Evolutionary conservation across 2,797 vertebrate species (phyloP).

Genomic region (Sarcophilus harrisii): DNA sequence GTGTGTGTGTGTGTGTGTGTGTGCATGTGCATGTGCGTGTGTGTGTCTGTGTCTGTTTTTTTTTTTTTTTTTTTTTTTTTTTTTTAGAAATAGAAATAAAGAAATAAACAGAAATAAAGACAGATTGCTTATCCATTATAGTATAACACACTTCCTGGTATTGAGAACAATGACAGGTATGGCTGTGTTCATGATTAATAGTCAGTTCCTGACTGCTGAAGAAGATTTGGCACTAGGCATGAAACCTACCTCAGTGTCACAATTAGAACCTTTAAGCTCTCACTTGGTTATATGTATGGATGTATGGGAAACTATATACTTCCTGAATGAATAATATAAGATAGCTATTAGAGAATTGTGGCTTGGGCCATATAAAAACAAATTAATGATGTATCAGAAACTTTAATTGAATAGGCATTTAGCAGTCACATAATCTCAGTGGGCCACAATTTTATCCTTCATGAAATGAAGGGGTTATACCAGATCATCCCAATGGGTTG

Average conservation of each 20-base stretch:
- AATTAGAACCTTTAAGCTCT: conserved; percentile 53
- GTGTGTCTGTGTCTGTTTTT: no score
- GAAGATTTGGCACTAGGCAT: not conserved
- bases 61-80: no score
- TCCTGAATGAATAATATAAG: conserved; percentile 68
- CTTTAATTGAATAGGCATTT: conserved; percentile 48
- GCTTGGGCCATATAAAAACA: conserved; percentile 72
- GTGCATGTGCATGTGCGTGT: no score
- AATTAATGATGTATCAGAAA: conserved; percentile 71
- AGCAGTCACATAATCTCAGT: no score
- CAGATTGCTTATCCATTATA: not conserved
- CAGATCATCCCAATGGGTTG: not conserved
- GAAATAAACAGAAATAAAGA: not conserved
- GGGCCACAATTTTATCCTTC: no score
- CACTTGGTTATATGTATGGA: conserved; percentile 54
- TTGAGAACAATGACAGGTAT: not conserved
- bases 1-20: no score
- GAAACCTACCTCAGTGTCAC: not conserved
- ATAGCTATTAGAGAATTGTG: conserved; percentile 61
- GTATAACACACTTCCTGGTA: no score
- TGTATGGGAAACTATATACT: conserved; percentile 55
- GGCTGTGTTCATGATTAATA: not conserved
- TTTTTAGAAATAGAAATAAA: fast-evolving
- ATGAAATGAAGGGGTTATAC: not conserved
- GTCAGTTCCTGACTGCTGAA: not conserved